Evolutionary conservation across 2,888 invertebrate genomes (phyloP).

Genomic region (Chorisops tibialis): DNA sequence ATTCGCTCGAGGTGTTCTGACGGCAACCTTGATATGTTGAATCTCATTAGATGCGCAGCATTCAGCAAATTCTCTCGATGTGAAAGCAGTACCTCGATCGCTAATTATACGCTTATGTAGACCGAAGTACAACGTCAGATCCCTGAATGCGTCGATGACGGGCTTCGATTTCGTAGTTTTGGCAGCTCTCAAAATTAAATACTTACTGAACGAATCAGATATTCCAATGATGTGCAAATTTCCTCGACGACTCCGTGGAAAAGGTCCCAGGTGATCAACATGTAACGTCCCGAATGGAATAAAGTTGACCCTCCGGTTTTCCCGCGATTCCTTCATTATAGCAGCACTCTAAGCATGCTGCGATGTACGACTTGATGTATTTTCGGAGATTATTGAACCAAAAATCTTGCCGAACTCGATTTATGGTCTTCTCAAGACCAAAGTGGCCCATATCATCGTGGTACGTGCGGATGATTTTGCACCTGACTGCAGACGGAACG

Average conservation of each 20-base stretch:
- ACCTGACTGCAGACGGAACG: neutral
- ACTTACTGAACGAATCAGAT: conserved; percentile 26
- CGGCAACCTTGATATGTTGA: no score
- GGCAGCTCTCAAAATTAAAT: neutral
- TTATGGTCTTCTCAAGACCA: no score
- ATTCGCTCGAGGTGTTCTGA: no score
- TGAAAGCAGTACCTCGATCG: neutral
- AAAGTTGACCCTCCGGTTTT: no score
- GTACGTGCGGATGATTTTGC: neutral
- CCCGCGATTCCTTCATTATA: no score
- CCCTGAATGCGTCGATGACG: neutral
- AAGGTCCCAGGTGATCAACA: conserved; percentile 28
- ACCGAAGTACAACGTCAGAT: neutral
- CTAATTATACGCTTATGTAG: neutral
- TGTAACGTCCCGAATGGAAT: no score
- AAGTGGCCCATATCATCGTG: no score
- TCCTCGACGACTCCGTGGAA: conserved; percentile 25
- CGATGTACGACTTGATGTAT: conserved; percentile 33
- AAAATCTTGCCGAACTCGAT: no score
- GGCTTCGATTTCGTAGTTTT: neutral
- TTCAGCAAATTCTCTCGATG: neutral
- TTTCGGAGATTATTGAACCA: neutral
- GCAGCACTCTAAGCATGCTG: conserved; percentile 23
- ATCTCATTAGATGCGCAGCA: no score
- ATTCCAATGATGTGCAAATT: conserved; percentile 29